Conservation (phyloP, 2,888 invertebrate species). For the Drosophila sordidapex region DNA sequence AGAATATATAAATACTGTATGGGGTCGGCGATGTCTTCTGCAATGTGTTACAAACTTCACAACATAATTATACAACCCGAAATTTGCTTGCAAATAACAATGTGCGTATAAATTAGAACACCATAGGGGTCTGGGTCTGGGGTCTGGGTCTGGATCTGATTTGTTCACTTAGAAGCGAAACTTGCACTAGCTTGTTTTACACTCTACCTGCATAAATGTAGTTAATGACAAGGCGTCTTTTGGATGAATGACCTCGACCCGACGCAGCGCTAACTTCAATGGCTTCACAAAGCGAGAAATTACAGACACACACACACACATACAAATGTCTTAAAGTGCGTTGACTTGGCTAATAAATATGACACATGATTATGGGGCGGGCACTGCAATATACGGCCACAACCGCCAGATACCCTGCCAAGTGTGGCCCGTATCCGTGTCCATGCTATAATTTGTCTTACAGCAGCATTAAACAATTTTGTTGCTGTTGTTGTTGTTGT, state of each 20-base stretch:
- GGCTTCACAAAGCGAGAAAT: constrained; percentile 33
- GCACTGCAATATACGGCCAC: background rate
- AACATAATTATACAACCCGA: background rate
- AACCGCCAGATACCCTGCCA: constrained; percentile 16
- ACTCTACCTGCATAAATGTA: background rate
- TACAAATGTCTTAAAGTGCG: constrained; percentile 27
- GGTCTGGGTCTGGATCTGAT: background rate
- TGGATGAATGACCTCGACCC: constrained; percentile 62
- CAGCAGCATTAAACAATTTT: constrained; percentile 1
- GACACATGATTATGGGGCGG: constrained; percentile 34
- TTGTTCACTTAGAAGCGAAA: background rate
- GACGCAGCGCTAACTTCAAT: constrained; percentile 37
- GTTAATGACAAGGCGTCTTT: background rate
- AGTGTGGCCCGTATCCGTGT: constrained; percentile 19
- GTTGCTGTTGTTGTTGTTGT: background rate
- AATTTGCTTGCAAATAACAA: background rate
- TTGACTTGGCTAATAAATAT: constrained; percentile 58
- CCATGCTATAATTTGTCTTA: constrained; percentile 31
- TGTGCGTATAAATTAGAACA: background rate
- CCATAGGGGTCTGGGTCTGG: constrained; percentile 4
- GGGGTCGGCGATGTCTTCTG: background rate
- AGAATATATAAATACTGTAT: background rate
- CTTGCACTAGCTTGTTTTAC: background rate
- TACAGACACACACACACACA: constrained; percentile 4
- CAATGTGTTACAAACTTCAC: background rate